Conservation (phyloP, 2,113 vertebrate species). For the Rousettus leschenaultii region DNA sequence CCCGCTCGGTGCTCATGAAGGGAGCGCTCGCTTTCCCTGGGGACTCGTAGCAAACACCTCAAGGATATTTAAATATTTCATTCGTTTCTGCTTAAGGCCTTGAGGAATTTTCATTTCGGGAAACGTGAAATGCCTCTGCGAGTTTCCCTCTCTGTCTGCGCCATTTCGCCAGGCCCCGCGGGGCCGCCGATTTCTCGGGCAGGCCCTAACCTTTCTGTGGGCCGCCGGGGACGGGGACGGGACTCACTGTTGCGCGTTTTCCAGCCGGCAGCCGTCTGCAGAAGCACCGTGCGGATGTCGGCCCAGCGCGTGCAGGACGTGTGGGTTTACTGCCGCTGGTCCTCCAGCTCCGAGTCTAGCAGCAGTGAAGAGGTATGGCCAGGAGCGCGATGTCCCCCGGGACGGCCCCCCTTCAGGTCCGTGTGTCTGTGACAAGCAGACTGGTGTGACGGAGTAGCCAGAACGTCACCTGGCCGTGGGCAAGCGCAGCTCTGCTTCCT, state of each 20-base stretch:
- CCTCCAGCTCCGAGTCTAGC: slow-evolving; percentile 72
- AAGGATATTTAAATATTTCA: neutral
- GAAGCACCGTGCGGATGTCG: slow-evolving; percentile 65
- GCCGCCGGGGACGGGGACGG: rapidly evolving
- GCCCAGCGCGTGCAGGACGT: neutral
- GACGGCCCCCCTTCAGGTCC: rapidly evolving
- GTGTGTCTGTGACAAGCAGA: rapidly evolving
- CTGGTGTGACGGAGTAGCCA: rapidly evolving
- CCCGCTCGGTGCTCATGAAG: rapidly evolving
- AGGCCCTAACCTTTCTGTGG: rapidly evolving
- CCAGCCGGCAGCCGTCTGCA: slow-evolving; percentile 70
- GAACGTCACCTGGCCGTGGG: rapidly evolving
- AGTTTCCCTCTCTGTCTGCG: neutral
- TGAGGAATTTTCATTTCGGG: neutral
- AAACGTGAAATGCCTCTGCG: neutral
- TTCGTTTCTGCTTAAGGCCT: neutral
- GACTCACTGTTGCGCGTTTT: neutral
- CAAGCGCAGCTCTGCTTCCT: rapidly evolving
- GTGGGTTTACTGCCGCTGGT: slow-evolving; percentile 62
- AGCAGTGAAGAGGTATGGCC: slow-evolving; percentile 82
- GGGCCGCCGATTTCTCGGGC: rapidly evolving
- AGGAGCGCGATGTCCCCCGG: rapidly evolving
- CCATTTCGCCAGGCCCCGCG: rapidly evolving
- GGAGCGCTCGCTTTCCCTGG: rapidly evolving
- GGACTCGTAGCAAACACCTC: rapidly evolving